Evolutionary conservation across 2,888 invertebrate genomes (phyloP), one percentile per base, ranked within the genome.

Genomic region (Pterobdella sp.): DNA sequence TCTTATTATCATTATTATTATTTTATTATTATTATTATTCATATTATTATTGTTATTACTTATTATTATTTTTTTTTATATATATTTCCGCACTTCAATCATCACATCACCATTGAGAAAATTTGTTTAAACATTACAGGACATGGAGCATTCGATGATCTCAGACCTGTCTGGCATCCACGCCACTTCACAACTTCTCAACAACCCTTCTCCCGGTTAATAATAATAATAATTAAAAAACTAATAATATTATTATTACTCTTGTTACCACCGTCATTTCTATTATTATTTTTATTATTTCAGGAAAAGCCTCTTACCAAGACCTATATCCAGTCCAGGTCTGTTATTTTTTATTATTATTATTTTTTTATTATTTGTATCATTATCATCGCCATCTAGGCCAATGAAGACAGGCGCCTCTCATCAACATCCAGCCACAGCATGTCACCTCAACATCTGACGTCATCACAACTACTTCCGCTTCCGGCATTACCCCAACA

Each of bases 131-230:
- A 42, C 7, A 7, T 31, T 26, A 14, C 68, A 68, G 68, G 68
- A 68, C 36, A 37, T 68, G 26, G 35, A 68, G 31, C 35, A 35
- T 22, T 68, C 68, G 18, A 36, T 68, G 68, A 68, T 68, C 29
- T 26, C 35, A n/a, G 68, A 68, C n/a, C 42, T 68, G 42, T 35
- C 68, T 7, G 37, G 68, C 68, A 68, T 68, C n/a, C 68, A 68
- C 10, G 68, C 35, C 22, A 66, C 66, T 4, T 34, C 35, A 35
- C 34, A 66, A n/a, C 34, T 66, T 10, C 34, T 66, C 1, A 68
- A 36, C 68, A 26, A n/a, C 22, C 35, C 34, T 34, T 37, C 35
- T n/a, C 42, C 37, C 35, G 34, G 22, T 22, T 29, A 34, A 22
- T 29, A 35, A 22, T 36, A 35, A 37, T 42, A 35, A 42, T 42